Evolutionary conservation across 2,888 invertebrate genomes (phyloP), one percentile per base, ranked within the genome.

Genomic region (Plebejus melissa): DNA sequence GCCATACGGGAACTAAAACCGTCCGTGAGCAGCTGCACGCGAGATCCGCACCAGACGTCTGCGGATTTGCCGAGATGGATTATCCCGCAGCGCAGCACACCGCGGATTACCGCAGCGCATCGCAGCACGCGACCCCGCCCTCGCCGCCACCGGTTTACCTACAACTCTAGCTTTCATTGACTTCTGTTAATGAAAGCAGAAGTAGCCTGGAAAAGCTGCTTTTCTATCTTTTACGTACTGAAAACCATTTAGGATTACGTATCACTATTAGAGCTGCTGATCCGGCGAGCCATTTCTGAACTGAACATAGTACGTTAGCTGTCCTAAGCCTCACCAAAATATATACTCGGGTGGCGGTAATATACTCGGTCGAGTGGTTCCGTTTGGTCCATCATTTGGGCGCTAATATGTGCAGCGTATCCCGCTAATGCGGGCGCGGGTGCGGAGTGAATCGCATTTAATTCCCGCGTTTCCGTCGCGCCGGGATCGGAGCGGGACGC

Each of bases 21-120:
- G 28, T 11, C 28, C 28, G 58, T 60, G 9, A 60, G 28, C 60
- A 60, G 22, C 60, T 28, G 60, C 28, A 7, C 22, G 58, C 58
- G 58, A 22, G 58, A 1, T 1, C 60, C 22, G 9, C 60, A 28
- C 28, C 22, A 60, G 60, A 9, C 60, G 58, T 7, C 28, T 7
- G 60, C 60, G 28, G 28, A 60, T 11, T 60, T 60, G 28, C 69
- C 11, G 69, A 69, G 38, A 69, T n/a, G 69, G 16, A 69, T 69
- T 69, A 38, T 36, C 69, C 36, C 38, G 11, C 60, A 60, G 22
- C 60, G 57, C 57, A n/a, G 6, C 13, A 4, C 57, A 7, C 57
- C 5, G 16, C 57, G n/a, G 57, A 16, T 16, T n/a, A 57, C 57
- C 32, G 28, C 65, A 32, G 28, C 65, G 36, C 65, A 32, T 11